These are phyloP conservation scores for Potamarius usumacintae DNA, from an alignment of 2,113 vertebrate species.

Conservation along the genomic window DNA sequence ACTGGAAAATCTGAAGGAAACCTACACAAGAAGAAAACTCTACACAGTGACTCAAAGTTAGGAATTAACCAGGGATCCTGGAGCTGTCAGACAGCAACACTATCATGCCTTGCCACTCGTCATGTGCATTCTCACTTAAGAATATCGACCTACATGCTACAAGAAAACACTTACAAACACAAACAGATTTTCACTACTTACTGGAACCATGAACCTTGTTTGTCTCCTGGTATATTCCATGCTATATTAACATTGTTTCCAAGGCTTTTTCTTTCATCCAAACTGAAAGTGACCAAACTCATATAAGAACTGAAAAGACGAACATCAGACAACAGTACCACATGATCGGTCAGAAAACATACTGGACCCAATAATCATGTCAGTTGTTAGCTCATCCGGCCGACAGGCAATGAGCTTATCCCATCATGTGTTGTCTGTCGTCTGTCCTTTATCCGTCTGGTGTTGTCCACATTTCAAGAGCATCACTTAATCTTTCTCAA, in stretches of 20 bases:
- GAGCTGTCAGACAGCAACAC: not conserved
- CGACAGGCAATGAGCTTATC: too few species aligned
- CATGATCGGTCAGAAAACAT: not conserved
- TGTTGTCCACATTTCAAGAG: too few species aligned
- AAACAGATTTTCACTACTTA: not conserved
- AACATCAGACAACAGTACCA: not conserved
- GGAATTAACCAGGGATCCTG: not conserved
- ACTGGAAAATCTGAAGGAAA: not conserved
- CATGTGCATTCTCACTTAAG: not conserved
- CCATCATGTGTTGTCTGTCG: too few species aligned
- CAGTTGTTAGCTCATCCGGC: not conserved
- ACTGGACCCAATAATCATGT: constrained; percentile 1
- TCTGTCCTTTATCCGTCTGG: too few species aligned
- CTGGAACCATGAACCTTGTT: not conserved
- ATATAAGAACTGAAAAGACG: not conserved
- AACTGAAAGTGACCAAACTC: not conserved
- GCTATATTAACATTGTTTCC: not conserved
- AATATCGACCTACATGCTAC: not conserved
- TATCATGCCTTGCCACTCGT: not conserved
- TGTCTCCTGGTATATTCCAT: not conserved
- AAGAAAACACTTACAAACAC: not conserved
- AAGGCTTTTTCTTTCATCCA: not conserved
- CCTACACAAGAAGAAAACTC: not conserved
- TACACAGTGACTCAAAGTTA: not conserved
- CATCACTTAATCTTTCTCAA: too few species aligned